A percentile compares a stretch with the other conserved stretches of the same genome.
Evolutionary conservation across 2,888 invertebrate species (phyloP).

Genomic region (Sarcophaga rosellei): DNA sequence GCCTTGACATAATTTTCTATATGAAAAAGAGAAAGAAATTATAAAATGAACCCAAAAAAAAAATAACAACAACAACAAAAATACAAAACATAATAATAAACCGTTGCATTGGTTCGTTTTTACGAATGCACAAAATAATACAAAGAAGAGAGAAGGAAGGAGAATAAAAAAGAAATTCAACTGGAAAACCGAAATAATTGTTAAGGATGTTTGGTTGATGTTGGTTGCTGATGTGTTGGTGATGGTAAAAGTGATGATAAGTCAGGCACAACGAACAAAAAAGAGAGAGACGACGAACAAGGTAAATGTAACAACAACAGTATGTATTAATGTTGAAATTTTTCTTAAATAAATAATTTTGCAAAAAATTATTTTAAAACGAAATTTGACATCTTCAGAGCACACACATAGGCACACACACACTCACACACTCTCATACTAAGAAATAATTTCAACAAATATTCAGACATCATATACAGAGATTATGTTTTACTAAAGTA

Average conservation of each 20-base stretch:
- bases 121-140: slow-evolving; percentile 22
- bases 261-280: background rate
- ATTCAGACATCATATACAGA: too few species aligned
- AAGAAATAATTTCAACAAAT: too few species aligned
- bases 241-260: background rate
- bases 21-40: background rate
- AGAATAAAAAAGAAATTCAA: slow-evolving; percentile 4
- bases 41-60: background rate
- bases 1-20: slow-evolving; percentile 64
- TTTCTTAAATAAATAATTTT: slow-evolving; percentile 27
- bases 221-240: too few species aligned
- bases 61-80: background rate
- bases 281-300: slow-evolving; percentile 13
- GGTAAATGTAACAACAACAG: slow-evolving; percentile 59
- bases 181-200: slow-evolving; percentile 5
- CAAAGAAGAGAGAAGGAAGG: slow-evolving; percentile 3
- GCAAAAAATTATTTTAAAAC: slow-evolving; percentile 14
- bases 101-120: slow-evolving; percentile 34
- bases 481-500: too few species aligned
- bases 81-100: slow-evolving; percentile 48
- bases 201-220: background rate
- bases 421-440: too few species aligned
- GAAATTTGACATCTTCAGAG: slow-evolving; percentile 31
- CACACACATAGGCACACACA: too few species aligned
- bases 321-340: slow-evolving; percentile 47